Evolutionary conservation across 2,113 vertebrate genomes (phyloP).

Genomic region (Fregetta grallaria): DNA sequence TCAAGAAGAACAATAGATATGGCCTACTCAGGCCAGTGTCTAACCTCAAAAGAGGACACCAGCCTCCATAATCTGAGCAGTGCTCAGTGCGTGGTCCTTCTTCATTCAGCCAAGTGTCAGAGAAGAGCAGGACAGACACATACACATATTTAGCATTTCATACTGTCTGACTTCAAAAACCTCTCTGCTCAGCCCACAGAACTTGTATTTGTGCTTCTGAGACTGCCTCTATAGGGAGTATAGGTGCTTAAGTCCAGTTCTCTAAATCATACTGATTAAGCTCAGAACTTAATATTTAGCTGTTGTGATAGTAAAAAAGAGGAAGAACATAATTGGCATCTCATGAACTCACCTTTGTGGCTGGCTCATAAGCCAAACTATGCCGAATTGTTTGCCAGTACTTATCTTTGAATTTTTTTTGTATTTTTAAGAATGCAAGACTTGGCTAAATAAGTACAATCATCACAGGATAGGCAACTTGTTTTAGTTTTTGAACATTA

Average conservation of each 20-base stretch:
- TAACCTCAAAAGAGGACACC: not conserved
- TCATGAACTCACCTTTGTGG: not conserved
- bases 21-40: not conserved
- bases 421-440: not conserved
- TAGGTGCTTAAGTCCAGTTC: not conserved
- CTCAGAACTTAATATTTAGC: not conserved
- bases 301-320: not conserved
- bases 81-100: not conserved
- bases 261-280: not conserved
- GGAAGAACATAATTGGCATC: not conserved
- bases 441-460: not conserved
- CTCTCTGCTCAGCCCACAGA: not conserved
- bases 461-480: not conserved
- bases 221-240: not conserved
- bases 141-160: not conserved
- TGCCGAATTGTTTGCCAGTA: not conserved
- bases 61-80: not conserved
- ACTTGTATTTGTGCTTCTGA: not conserved
- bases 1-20: not conserved
- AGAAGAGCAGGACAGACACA: not conserved
- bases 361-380: not conserved
- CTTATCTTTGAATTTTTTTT: not conserved
- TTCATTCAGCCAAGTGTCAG: not conserved
- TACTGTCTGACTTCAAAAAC: not conserved
- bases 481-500: not conserved